phyloP scores from a whole-genome alignment of 1,140 invertebrate species.

The Drosophila murphyi region DNA sequence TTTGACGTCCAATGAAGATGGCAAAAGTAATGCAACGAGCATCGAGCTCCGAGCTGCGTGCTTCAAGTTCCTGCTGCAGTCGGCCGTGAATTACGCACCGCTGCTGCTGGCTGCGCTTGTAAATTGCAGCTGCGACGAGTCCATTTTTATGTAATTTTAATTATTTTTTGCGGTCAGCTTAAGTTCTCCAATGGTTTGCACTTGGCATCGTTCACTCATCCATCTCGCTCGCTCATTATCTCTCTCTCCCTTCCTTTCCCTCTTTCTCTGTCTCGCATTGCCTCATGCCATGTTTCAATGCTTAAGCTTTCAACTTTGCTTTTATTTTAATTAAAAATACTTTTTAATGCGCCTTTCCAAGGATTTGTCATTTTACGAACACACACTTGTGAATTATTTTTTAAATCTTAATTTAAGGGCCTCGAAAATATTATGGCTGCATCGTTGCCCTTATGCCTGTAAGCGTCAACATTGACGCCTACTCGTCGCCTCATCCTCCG shows the following conservation, averaged over 20 bases:
- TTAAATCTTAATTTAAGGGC: constrained; percentile 29
- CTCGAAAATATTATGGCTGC: constrained; percentile 13
- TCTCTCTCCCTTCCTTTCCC: constrained; percentile 13
- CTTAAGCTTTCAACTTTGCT: constrained; percentile 74
- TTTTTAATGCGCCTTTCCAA: constrained; percentile 71
- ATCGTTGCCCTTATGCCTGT: constrained; percentile 6
- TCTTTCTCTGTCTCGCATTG: constrained; percentile 19
- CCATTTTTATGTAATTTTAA: constrained; percentile 69
- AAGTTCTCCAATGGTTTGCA: constrained; percentile 42
- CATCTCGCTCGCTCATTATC: constrained; percentile 19
- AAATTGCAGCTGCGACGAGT: constrained; percentile 8
- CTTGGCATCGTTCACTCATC: constrained; percentile 18
- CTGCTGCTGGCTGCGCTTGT: constrained; percentile 12
- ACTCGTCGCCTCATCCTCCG: background rate
- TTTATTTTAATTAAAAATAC: constrained; percentile 78
- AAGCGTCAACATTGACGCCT: constrained; percentile 38
- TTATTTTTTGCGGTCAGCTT: constrained; percentile 74
- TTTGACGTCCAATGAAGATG: constrained; percentile 37
- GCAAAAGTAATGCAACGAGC: constrained; percentile 19
- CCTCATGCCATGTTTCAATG: constrained; percentile 48
- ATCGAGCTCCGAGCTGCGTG: background rate
- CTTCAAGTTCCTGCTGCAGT: constrained; percentile 1
- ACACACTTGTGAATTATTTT: background rate
- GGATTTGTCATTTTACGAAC: constrained; percentile 28
- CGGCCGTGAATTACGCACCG: constrained; percentile 41